A percentile compares a stretch with the other conserved stretches of the same genome.
Conservation (phyloP, 2,797 vertebrate species). For the Lagorchestes hirsutus region DNA sequence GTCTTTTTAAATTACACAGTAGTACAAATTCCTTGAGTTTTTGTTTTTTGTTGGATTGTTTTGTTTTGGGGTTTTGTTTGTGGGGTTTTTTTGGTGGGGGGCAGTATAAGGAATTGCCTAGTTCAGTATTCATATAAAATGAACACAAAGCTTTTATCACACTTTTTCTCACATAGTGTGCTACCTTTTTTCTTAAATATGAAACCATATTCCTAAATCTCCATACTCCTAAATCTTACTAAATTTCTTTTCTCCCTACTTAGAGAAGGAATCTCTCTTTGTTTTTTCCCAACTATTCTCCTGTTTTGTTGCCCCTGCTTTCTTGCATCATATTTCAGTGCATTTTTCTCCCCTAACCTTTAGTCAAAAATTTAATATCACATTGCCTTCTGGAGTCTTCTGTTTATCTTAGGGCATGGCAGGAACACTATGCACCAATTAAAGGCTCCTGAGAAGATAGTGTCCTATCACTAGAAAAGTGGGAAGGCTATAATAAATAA, state of each 20-base stretch:
- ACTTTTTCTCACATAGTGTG: slow-evolving; percentile 11
- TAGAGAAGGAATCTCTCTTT: slow-evolving; percentile 58
- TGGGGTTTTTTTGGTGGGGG: no score
- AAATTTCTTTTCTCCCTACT: slow-evolving; percentile 50
- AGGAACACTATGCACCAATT: neutral
- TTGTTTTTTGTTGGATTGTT: slow-evolving; percentile 26
- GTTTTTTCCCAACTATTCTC: slow-evolving; percentile 20
- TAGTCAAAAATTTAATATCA: neutral
- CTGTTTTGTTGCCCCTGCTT: neutral
- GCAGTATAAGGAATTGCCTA: neutral
- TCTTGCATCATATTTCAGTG: neutral
- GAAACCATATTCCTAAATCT: slow-evolving; percentile 50
- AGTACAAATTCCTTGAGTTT: slow-evolving; percentile 64
- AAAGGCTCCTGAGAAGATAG: neutral
- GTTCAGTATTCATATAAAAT: slow-evolving; percentile 53
- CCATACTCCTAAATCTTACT: slow-evolving; percentile 20
- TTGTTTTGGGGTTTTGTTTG: no score
- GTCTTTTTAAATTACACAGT: slow-evolving; percentile 75
- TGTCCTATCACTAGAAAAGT: neutral
- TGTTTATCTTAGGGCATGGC: neutral
- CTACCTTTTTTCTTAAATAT: slow-evolving; percentile 44
- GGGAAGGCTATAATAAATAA: neutral
- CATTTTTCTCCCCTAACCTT: slow-evolving; percentile 24
- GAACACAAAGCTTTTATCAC: slow-evolving; percentile 50
- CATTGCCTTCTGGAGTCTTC: neutral